Base-by-base conservation (phyloP, 1,140 invertebrate genomes). In the Drosophila sturtevanti region DNA sequence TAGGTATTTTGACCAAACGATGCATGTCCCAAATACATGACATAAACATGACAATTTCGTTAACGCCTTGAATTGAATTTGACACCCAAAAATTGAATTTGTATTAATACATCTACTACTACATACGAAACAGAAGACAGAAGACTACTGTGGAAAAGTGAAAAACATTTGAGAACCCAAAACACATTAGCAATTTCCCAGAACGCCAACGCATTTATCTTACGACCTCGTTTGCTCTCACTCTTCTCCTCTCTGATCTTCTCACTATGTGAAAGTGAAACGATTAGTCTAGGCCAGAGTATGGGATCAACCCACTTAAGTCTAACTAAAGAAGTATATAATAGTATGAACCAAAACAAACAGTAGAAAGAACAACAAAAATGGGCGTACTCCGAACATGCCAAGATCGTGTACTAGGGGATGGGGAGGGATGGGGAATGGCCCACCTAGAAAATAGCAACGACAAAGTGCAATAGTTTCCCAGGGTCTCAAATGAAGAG, bases 131-230 rank as follows among this genome's bases (percentile, higher is more conserved):
- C n/a, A n/a, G n/a, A n/a, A n/a, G n/a, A 56, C 55, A 61, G 48
- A 48, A 61, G 63, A 59, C 60, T 80, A 62, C 64, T 81, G 79
- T 63, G 24, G 65, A 70, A 80, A 21, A 3, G 68, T 77, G 81
- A 59, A 80, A 70, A 41, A 60, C 68, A 68, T 68, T 10, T 37
- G 27, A 21, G 76, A 41, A 75, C 51, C 44, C 41, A 22, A 31
- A 48, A 67, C 55, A 55, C 82, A 81, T 81, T 81, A 71, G 82
- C 82, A 86, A 89, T 86, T 86, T 86, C 82, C 82, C 82, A 86
- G 82, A 86, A 86, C 82, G 82, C 82, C 82, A 86, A 86, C 79
- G 82, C 82, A 86, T 86, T 89, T 78, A 82, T 86, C 82, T 72
- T 87, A 61, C 27, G 35, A 38, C 35, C 18, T 38, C 35, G 35